Base-by-base conservation (phyloP, 1,140 invertebrate species). In the Drosophila prosaltans region DNA sequence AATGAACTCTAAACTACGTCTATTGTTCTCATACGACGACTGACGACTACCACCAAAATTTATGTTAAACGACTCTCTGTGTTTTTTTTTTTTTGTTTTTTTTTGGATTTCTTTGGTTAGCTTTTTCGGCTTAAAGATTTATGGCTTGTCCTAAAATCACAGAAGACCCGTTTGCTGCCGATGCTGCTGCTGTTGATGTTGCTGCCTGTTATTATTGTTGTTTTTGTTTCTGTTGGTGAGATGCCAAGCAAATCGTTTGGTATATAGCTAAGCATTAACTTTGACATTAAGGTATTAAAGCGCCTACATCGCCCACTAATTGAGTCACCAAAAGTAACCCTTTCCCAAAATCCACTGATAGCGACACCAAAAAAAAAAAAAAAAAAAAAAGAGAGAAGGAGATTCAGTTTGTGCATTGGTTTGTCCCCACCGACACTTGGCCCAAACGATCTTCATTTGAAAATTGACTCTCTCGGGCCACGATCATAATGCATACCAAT, bases 401-500 rank as follows among this genome's bases (percentile, higher is more conserved):
- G 65, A 51, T 40, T 59, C 40, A 62, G 21, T 67, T 71, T 65
- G 63, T 75, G 68, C 67, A 76, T 7, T 63, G 54, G 39, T 74
- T 32, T 3, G 6, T 7, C 32, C 32, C 28, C 28, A 30, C 63
- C 48, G 66, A 69, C 75, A 80, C 63, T 74, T 76, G 70, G 60
- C 4, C 5, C 16, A 30, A 6, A 6, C 57, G 62, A 71, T 66
- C 65, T 76, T 65, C 74, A 83, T 82, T 86, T 86, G 32, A 36
- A 82, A 86, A 86, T 88, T 84, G 77, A 73, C 78, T 77, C 81
- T 78, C 45, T 26, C 21, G 45, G 45, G 8, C 24, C 45, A 51
- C 32, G 32, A 36, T 80, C 82, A 90, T 91, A 91, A 91, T 91
- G 85, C 85, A 90, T 85, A 91, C 45, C 90, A 91, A 91, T 91